These are phyloP conservation scores for Ectemnius cavifrons DNA, from an alignment of 2,888 invertebrate species.

Conservation along the genomic window DNA sequence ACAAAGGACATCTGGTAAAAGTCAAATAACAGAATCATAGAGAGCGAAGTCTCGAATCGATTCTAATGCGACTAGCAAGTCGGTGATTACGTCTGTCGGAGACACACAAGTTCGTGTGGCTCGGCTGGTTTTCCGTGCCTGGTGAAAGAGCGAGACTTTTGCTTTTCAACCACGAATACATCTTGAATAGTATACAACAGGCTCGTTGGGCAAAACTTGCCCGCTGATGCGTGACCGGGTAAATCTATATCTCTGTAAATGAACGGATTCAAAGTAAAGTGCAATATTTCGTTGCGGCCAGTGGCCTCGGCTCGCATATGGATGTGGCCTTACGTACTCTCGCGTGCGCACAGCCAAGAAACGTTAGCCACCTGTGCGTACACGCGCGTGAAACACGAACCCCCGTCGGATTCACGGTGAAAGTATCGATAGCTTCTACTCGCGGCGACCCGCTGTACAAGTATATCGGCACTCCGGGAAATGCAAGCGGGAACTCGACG, in stretches of 20 bases:
- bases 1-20: no score
- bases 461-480: conserved; percentile 1
- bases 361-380: conserved; percentile 60
- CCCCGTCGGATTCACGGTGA: conserved; percentile 55
- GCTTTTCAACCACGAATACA: conserved; percentile 27
- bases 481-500: neutral
- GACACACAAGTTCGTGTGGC: neutral
- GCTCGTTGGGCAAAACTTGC: no score
- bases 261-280: no score
- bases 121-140: conserved; percentile 32
- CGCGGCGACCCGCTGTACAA: conserved; percentile 17
- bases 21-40: no score
- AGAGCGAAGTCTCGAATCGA: no score
- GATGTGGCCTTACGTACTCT: neutral
- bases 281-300: no score
- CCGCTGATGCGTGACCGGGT: no score
- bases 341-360: conserved; percentile 39
- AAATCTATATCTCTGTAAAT: no score
- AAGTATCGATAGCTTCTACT: conserved; percentile 55
- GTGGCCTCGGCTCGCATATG: neutral
- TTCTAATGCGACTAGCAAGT: neutral
- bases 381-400: conserved; percentile 43
- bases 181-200: neutral
- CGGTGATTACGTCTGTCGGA: conserved; percentile 19
- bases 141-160: conserved; percentile 29